Percentiles rank a stretch among this genome's conserved stretches.
Conservation (phyloP, 2,888 invertebrate genomes). For the Drosophila pullipes region DNA sequence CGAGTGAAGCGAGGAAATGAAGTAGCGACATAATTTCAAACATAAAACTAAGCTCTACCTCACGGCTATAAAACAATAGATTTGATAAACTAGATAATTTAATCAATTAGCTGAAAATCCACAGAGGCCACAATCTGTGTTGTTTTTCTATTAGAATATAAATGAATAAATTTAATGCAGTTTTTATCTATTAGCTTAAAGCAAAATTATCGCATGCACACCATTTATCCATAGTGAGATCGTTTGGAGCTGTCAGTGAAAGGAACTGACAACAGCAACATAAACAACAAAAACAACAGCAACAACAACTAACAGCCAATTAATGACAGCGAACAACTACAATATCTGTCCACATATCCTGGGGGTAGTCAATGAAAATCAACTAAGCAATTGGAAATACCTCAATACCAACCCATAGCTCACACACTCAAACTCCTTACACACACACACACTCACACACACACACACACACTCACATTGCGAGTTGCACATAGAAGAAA, state of each 20-base stretch:
- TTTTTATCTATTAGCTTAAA: constrained; percentile 35
- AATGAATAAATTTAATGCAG: background rate
- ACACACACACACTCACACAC: constrained; percentile 4
- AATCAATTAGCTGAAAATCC: background rate
- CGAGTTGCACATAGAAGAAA: constrained; percentile 3
- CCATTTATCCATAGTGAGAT: constrained; percentile 49
- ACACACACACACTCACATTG: constrained; percentile 6
- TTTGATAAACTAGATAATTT: background rate
- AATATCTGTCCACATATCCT: constrained; percentile 65
- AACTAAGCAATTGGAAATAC: constrained; percentile 77
- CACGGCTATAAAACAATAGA: background rate
- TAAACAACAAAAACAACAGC: constrained; percentile 24
- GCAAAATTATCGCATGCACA: constrained; percentile 14
- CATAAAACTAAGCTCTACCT: constrained; percentile 13
- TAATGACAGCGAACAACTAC: constrained; percentile 76
- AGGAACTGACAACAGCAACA: constrained; percentile 47
- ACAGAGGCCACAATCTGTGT: background rate
- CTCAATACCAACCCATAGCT: constrained; percentile 16
- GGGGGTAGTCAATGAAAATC: constrained; percentile 76
- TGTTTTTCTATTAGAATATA: background rate
- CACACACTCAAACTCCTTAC: constrained; percentile 10
- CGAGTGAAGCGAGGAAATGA: constrained; percentile 60
- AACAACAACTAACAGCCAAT: constrained; percentile 66
- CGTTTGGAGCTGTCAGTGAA: constrained; percentile 48
- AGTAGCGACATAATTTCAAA: constrained; percentile 33